Base-by-base conservation (phyloP, 2,797 vertebrate species). In the Fistularia tabacaria region DNA sequence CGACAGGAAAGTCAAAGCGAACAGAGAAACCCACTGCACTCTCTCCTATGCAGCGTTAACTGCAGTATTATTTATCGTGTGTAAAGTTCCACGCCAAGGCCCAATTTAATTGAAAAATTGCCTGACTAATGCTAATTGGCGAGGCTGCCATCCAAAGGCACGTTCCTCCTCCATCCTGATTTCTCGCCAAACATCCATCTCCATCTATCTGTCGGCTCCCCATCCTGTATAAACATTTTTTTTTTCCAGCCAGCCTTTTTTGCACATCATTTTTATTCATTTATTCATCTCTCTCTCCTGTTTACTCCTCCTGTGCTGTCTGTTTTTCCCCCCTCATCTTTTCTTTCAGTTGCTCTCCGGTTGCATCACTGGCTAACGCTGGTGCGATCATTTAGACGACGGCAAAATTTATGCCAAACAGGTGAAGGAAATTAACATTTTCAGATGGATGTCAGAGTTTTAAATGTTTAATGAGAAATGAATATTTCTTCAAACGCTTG, bases 391-490 rank as follows among this genome's bases (percentile, higher is more conserved):
- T 48, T 37, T 48, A 37, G 11, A 37, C 8, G 14, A 12, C 10
- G 8, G 3, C 4, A n/a, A 10, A 10, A 6, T 15, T 10, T 25
- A 25, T 53, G 51, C 36, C 38, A 39, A 63, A 9, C 47, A 41
- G 8, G 8, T 7, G n/a, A 59, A 36, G 37, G 14, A 64, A 66
- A 68, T 69, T 42, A 59, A 66, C 10, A 42, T 59, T 41, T 58
- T 39, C n/a, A 38, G 8, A 14, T 39, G 0, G 38, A 42, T 36
- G 8, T 2, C 1, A 10, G 38, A 55, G 2, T 37, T 47, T 25
- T 25, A 25, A 25, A 25, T 25, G 25, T 25, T 25, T 25, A 25
- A 40, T 40, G 39, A 40, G 39, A 40, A 40, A 40, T 40, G 8
- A 40, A 40, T 40, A 10, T 8, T 40, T 40, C 39, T 40, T 40